A percentile compares a stretch with the other conserved stretches of the same genome.
Conservation (phyloP, 2,113 vertebrate species). For the Kryptolebias marmoratus region DNA sequence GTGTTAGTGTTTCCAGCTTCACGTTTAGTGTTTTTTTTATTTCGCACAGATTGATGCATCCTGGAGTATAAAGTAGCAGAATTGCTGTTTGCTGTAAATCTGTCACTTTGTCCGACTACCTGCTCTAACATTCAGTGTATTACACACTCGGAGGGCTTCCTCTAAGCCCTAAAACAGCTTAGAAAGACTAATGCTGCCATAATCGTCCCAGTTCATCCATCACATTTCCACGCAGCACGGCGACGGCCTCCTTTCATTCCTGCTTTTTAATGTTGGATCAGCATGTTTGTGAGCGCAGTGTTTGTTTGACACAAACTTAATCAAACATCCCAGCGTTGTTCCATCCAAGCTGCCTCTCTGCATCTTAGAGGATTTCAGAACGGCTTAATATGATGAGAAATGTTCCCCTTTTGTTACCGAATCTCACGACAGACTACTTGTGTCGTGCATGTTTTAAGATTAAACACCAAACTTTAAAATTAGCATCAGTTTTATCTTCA, state of each 20-base stretch:
- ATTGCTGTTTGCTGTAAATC: conserved; percentile 40
- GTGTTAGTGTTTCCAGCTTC: conserved; percentile 26
- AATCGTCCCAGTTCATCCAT: conserved; percentile 57
- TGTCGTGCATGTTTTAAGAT: too few species aligned
- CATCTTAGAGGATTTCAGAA: background rate
- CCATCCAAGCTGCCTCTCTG: too few species aligned
- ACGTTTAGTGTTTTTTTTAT: conserved; percentile 17
- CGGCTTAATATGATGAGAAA: too few species aligned
- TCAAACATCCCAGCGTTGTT: conserved; percentile 19
- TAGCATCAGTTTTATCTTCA: too few species aligned
- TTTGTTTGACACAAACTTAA: conserved; percentile 35
- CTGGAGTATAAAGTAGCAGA: conserved; percentile 13
- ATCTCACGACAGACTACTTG: background rate
- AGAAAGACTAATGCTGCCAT: conserved; percentile 54
- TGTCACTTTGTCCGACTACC: conserved; percentile 36
- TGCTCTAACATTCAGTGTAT: conserved; percentile 24
- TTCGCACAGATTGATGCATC: conserved; percentile 11
- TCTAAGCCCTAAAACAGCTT: conserved; percentile 51
- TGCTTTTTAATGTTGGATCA: conserved; percentile 34
- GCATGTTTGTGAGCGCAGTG: conserved; percentile 10
- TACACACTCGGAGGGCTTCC: conserved; percentile 34
- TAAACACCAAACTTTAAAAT: too few species aligned
- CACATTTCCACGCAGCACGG: conserved; percentile 42
- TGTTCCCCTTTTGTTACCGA: background rate
- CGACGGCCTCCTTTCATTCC: conserved; percentile 31